phyloP scores from a whole-genome alignment of 2,888 invertebrate species.

The Ophion slaviceki region DNA sequence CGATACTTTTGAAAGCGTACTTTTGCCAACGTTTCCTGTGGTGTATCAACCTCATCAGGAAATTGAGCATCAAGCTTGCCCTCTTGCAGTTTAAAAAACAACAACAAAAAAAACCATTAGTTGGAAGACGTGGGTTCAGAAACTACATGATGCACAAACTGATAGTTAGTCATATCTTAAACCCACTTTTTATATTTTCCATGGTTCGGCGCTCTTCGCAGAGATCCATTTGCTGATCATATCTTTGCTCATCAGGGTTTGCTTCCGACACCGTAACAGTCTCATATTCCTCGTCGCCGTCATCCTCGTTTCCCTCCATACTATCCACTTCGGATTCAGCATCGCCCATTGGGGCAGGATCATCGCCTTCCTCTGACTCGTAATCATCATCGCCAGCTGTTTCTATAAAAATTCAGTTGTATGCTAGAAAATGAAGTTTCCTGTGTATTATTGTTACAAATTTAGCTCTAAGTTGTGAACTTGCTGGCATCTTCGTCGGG shows the following conservation, averaged over 20 bases:
- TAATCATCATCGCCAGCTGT: slow-evolving; percentile 85
- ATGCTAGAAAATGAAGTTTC: neutral
- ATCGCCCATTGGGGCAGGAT: slow-evolving; percentile 80
- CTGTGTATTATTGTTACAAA: neutral
- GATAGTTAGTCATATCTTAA: neutral
- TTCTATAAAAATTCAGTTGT: slow-evolving; percentile 26
- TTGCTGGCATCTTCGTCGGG: slow-evolving; percentile 88
- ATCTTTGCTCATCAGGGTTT: slow-evolving; percentile 81
- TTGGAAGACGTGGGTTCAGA: neutral
- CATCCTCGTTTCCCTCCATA: slow-evolving; percentile 83
- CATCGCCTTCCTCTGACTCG: slow-evolving; percentile 83
- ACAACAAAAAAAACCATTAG: neutral
- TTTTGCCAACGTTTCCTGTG: slow-evolving; percentile 91
- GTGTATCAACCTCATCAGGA: slow-evolving; percentile 99
- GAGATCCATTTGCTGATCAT: slow-evolving; percentile 87
- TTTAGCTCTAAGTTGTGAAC: slow-evolving; percentile 12
- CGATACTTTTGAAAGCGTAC: slow-evolving; percentile 96
- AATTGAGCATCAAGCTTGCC: slow-evolving; percentile 92
- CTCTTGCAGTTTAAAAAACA: slow-evolving; percentile 74
- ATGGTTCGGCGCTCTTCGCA: slow-evolving; percentile 92
- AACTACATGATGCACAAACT: neutral
- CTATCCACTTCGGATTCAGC: slow-evolving; percentile 76
- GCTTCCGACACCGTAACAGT: slow-evolving; percentile 84
- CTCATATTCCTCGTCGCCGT: slow-evolving; percentile 88
- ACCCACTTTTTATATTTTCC: slow-evolving; percentile 87